Conservation (phyloP, 1,140 invertebrate genomes). For the Apolygus lucorum region DNA sequence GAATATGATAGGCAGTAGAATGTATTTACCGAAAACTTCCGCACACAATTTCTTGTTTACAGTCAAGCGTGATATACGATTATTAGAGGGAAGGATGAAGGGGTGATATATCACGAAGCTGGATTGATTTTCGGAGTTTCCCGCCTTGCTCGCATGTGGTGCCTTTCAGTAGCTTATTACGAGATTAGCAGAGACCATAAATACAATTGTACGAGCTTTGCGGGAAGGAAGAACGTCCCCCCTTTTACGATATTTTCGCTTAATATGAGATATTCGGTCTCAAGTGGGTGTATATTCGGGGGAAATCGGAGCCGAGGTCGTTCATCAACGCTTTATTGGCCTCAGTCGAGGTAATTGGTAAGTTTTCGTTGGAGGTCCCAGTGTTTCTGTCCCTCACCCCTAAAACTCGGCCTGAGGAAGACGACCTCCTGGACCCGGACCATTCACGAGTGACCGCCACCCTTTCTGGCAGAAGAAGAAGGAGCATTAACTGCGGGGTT, state of each 20-base stretch:
- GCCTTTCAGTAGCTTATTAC: slow-evolving; percentile 9
- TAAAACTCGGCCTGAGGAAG: not conserved
- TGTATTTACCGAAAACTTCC: too few species aligned
- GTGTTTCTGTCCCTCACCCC: not conserved
- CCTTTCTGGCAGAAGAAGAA: not conserved
- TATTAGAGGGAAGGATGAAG: too few species aligned
- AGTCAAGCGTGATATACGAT: too few species aligned
- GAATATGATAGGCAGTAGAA: too few species aligned
- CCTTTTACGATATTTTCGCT: not conserved
- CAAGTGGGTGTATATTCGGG: not conserved
- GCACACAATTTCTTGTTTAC: too few species aligned
- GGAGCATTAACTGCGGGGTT: not conserved
- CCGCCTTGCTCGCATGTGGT: not conserved
- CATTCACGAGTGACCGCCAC: not conserved
- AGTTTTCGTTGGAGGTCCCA: not conserved
- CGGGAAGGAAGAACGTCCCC: not conserved
- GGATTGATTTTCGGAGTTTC: not conserved
- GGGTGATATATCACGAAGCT: too few species aligned
- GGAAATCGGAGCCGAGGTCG: not conserved
- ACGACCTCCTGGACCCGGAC: not conserved
- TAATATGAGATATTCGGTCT: slow-evolving; percentile 1
- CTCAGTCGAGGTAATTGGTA: not conserved
- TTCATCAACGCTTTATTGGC: slow-evolving; percentile 9
- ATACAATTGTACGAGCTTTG: not conserved
- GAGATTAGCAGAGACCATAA: slow-evolving; percentile 3